Conservation (phyloP, 2,113 vertebrate species). For the human region GRCh38 chr3:60038001-60038500, state of each 20-base stretch:
- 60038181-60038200: constrained; percentile 59
- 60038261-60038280: constrained; percentile 71
- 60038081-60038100: constrained; percentile 42
- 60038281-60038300: constrained; percentile 72
- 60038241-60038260: constrained; percentile 70
- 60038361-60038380: constrained; percentile 72
- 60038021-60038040: not conserved
- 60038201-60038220: constrained; percentile 57
- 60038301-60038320: constrained; percentile 75
- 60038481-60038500: constrained; percentile 71
- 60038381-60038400: constrained; percentile 65
- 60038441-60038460: constrained; percentile 62
- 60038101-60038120: constrained; percentile 65
- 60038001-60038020: not conserved
- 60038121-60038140: constrained; percentile 58
- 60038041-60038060: not conserved
- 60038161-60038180: constrained; percentile 35
- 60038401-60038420: constrained; percentile 75
- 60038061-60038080: constrained; percentile 46
- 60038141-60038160: constrained; percentile 68
- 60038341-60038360: constrained; percentile 59
- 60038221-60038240: constrained; percentile 67
- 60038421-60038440: constrained; percentile 71
- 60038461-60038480: constrained; percentile 75
- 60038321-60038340: constrained; percentile 63